These are phyloP conservation scores for Varanus komodoensis DNA, from an alignment of 2,113 vertebrate species.

Conservation along the genomic window DNA sequence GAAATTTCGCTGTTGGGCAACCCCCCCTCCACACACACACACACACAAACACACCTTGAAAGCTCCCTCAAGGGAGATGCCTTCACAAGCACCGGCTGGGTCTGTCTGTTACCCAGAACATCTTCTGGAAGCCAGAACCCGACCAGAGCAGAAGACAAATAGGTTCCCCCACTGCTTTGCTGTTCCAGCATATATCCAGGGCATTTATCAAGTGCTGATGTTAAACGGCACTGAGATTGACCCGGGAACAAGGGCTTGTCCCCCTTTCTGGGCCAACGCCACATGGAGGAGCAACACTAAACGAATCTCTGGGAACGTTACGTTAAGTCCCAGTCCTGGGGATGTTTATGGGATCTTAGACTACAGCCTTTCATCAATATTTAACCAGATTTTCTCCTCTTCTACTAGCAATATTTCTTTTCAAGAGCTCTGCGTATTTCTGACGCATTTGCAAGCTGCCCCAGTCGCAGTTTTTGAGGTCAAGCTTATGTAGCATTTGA, in stretches of 20 bases:
- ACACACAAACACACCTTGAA: background rate
- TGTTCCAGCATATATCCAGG: background rate
- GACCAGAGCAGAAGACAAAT: background rate
- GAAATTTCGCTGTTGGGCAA: background rate
- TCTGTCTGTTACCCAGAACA: constrained; percentile 32
- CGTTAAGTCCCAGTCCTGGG: constrained; percentile 31
- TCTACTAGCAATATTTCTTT: background rate
- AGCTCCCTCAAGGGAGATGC: constrained; percentile 1
- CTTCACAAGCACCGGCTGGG: background rate
- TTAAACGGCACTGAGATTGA: background rate
- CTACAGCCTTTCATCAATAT: constrained; percentile 28
- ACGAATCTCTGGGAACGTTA: constrained; percentile 50
- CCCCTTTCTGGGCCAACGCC: constrained; percentile 63
- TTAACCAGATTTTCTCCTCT: constrained; percentile 8
- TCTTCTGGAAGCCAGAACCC: background rate
- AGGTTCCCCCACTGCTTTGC: background rate
- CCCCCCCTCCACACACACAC: too few relatives aligned
- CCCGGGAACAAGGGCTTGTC: constrained; percentile 28
- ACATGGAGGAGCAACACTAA: background rate
- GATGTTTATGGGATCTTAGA: constrained; percentile 34
- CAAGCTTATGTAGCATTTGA: background rate
- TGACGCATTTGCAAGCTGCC: background rate
- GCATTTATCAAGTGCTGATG: too few relatives aligned
- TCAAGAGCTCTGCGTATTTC: background rate
- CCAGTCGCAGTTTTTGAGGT: rapidly evolving